Base-by-base conservation (phyloP, 2,797 vertebrate species). In the Jordanella pulchra region DNA sequence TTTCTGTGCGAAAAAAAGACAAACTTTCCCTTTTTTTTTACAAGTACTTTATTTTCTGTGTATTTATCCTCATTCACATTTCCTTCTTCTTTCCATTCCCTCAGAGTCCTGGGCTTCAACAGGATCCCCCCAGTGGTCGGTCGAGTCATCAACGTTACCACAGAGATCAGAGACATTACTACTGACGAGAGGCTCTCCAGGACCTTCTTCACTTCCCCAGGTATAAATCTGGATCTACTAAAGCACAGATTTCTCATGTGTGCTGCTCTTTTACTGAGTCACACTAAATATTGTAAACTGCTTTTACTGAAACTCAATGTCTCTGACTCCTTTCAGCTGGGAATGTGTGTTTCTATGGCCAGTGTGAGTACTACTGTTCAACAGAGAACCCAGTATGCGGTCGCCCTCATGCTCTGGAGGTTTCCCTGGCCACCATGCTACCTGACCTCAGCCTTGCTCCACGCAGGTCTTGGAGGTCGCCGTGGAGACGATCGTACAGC, bases 331-430 rank as follows among this genome's bases (percentile, higher is more conserved):
- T 80, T 86, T 66, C 44, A 98, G 97, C 83, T 54, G 96, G 95
- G 13, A 98, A 97, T 0, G 39, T 96, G 83, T 98, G 97, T 89
- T 98, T 98, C 94, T 95, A 96, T 0, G 97, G 97, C 4, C 94
- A 94, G 83, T 98, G 97, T 75, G 95, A 96, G 18, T 97, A 97
- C 89, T 98, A 98, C 93, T 98, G 97, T 77, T 95, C 96, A 47
- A 89, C 95, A 0, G 97, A 97, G 81, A 94, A 97, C 0, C 96
- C 96, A 0, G 84, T 97, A 72, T 98, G 97, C 0, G 97, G 97
- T 1, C 95, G 89, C 54, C 96, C 96, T 0, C 93, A 96, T 71
- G 67, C 0, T 25, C 89, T 98, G 72, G 96, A 98, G 90, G 96
- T 95, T 28, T 98, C 97, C 71, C 75, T 98, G 91, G 96, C 97